Conservation (phyloP, 2,797 vertebrate genomes). For the Spheniscus humboldti region DNA sequence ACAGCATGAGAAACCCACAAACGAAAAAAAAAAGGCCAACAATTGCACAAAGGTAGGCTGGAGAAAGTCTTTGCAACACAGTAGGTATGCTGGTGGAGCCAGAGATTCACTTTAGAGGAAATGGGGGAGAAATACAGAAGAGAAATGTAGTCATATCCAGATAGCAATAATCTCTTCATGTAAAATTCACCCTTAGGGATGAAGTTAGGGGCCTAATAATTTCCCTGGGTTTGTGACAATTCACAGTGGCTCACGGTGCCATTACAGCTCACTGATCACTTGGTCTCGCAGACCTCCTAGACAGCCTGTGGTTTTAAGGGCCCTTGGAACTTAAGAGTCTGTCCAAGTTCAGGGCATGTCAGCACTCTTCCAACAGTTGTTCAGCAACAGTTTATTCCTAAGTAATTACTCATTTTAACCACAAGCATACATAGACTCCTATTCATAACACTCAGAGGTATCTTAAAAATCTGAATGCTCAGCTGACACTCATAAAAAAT, state of each 20-base stretch:
- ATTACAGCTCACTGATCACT: not conserved
- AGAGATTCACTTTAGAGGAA: not conserved
- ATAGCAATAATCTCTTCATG: not conserved
- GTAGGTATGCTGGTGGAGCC: not conserved
- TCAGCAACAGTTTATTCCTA: not conserved
- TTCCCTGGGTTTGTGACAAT: not conserved
- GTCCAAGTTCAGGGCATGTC: not conserved
- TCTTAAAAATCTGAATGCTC: not conserved
- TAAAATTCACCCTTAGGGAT: not conserved
- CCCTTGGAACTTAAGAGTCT: not conserved
- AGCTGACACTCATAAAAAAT: not conserved
- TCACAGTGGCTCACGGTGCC: not conserved
- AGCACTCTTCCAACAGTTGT: not conserved
- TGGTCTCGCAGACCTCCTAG: not conserved
- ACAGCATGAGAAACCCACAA: not conserved
- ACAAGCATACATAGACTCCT: not conserved
- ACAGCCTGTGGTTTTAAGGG: not conserved
- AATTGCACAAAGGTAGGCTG: not conserved
- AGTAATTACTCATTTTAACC: not conserved
- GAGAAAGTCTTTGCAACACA: not conserved
- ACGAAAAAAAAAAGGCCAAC: not conserved
- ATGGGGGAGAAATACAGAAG: not conserved
- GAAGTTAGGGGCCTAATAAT: not conserved
- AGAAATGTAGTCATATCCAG: not conserved
- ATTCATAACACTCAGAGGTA: not conserved